Conservation (phyloP, 92 coral and sea anemone genomes). For the Palythoa heliodiscus region DNA sequence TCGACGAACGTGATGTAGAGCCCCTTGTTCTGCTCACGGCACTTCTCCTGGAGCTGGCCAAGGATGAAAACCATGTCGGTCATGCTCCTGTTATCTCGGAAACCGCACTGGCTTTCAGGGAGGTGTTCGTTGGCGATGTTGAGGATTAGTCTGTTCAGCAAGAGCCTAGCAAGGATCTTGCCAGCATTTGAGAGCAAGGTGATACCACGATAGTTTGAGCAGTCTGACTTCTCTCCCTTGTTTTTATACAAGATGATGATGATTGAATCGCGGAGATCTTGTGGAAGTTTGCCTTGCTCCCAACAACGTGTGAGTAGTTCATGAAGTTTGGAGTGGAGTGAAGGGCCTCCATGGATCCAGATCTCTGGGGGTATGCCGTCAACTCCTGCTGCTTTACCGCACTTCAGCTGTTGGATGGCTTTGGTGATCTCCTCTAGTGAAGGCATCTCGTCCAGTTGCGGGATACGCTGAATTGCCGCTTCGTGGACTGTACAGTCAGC, state of each 20-base stretch:
- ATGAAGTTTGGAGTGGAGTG: no score
- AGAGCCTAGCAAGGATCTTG: background rate
- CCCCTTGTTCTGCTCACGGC: conserved; percentile 48
- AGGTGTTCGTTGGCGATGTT: conserved; percentile 27
- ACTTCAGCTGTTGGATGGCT: no score
- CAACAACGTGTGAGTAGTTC: no score
- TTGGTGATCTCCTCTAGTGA: conserved; percentile 34
- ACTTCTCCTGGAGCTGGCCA: conserved; percentile 38
- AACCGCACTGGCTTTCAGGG: conserved; percentile 40
- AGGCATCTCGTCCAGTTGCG: conserved; percentile 17
- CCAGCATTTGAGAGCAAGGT: conserved; percentile 13
- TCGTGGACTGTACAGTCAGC: conserved; percentile 20
- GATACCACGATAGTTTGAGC: conserved; percentile 6
- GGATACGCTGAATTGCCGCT: no score
- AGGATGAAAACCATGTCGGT: conserved; percentile 52
- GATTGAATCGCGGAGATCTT: no score
- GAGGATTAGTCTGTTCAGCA: background rate
- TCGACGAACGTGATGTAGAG: conserved; percentile 49
- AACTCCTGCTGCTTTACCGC: no score
- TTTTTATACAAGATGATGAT: background rate
- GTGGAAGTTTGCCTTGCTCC: no score
- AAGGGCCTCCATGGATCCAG: no score
- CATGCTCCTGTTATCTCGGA: conserved; percentile 41
- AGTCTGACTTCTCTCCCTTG: no score
- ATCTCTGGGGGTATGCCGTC: no score